These are phyloP conservation scores for Antedon mediterranea DNA, from an alignment of 53 echinoderm and acorn worm genomes.

Conservation along the genomic window DNA sequence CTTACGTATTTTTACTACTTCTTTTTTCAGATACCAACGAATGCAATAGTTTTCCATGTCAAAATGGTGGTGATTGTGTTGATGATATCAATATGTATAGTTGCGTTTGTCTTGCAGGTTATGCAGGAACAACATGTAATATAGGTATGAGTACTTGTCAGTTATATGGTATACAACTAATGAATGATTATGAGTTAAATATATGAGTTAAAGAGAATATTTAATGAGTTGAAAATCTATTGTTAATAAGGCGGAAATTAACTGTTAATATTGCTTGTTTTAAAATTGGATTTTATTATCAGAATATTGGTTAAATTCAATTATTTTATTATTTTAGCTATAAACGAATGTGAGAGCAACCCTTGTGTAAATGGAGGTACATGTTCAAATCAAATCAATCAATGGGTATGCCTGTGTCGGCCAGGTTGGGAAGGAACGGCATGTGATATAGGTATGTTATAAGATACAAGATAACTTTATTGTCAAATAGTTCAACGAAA, in stretches of 20 bases:
- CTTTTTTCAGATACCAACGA: slow-evolving; percentile 18
- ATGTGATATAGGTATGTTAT: slow-evolving; percentile 14
- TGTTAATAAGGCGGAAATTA: no score
- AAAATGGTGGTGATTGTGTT: slow-evolving; percentile 1
- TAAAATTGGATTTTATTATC: no score
- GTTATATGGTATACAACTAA: no score
- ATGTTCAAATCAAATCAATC: background rate
- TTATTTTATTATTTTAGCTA: background rate
- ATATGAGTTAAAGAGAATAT: no score
- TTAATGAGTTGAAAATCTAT: no score
- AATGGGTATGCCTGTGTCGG: background rate
- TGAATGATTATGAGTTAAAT: no score
- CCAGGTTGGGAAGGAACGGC: slow-evolving; percentile 3
- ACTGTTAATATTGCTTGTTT: no score
- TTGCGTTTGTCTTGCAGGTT: slow-evolving; percentile 6
- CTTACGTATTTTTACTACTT: background rate
- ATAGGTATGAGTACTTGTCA: no score
- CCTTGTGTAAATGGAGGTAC: background rate
- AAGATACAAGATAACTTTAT: background rate
- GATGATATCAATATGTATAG: slow-evolving; percentile 9
- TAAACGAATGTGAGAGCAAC: background rate
- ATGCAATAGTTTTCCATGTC: slow-evolving; percentile 20
- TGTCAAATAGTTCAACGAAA: no score
- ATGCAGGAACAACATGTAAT: background rate
- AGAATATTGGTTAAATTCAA: no score